Evolutionary conservation across 2,113 vertebrate species (phyloP).

Genomic region (Festucalex cinctus): DNA sequence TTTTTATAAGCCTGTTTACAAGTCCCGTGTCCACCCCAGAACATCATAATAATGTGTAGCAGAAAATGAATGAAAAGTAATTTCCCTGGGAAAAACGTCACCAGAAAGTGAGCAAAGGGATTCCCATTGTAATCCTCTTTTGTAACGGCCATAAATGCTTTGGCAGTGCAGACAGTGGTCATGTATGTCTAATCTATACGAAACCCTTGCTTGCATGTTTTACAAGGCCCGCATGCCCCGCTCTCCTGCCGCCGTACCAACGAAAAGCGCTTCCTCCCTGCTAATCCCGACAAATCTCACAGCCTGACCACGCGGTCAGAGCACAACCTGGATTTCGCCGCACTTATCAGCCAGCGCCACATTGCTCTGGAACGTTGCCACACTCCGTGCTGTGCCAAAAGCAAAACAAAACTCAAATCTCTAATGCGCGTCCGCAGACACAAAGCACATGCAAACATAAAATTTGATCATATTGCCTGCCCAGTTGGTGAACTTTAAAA

Average conservation of each 20-base stretch:
- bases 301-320: constrained; percentile 50
- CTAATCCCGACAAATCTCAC: constrained; percentile 66
- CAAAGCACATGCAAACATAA: neutral
- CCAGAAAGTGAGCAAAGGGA: constrained; percentile 69
- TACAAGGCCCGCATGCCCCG: constrained; percentile 40
- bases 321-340: constrained; percentile 42
- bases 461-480: constrained; percentile 1
- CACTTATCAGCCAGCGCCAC: constrained; percentile 63
- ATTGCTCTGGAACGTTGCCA: constrained; percentile 54
- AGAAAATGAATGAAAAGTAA: constrained; percentile 61
- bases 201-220: constrained; percentile 63
- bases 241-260: constrained; percentile 34
- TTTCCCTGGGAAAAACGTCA: constrained; percentile 57
- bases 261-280: constrained; percentile 39
- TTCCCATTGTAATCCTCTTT: constrained; percentile 71
- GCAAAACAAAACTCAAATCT: constrained; percentile 32
- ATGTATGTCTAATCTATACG: constrained; percentile 73
- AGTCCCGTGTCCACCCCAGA: constrained; percentile 37
- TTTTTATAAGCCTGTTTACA: constrained; percentile 59
- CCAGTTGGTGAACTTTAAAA: neutral
- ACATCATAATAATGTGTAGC: constrained; percentile 47
- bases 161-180: constrained; percentile 59
- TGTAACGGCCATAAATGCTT: constrained; percentile 59
- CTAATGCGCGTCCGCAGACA: constrained; percentile 4
- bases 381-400: constrained; percentile 33